Percentiles rank a stretch among this genome's conserved stretches.
Evolutionary conservation across 2,888 invertebrate species (phyloP).

Genomic region (Troglohyphantes excavatus): DNA sequence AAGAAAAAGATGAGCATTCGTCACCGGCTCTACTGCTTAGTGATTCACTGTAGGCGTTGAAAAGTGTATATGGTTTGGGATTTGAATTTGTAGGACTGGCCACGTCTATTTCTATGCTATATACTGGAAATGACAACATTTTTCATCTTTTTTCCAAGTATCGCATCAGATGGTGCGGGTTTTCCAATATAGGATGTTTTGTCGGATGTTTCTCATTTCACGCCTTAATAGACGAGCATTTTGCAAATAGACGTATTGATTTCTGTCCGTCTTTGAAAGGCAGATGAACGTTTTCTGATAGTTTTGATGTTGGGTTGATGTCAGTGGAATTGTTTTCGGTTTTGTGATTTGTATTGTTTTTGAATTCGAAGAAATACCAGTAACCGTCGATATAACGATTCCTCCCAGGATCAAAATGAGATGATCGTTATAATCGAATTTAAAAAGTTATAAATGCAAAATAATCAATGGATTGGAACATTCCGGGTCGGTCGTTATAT

Average conservation of each 20-base stretch:
- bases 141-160: not conserved
- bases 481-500: too few species aligned
- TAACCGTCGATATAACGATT: too few species aligned
- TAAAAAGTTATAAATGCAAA: too few species aligned
- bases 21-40: not conserved
- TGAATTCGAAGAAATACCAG: too few species aligned
- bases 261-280: not conserved
- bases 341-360: too few species aligned
- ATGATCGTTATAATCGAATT: too few species aligned
- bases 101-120: not conserved
- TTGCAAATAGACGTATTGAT: not conserved
- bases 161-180: not conserved
- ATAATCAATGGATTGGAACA: too few species aligned
- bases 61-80: slow-evolving; percentile 2
- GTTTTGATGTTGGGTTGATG: too few species aligned
- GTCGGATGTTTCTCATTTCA: not conserved
- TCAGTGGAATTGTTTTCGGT: too few species aligned
- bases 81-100: not conserved
- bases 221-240: not conserved
- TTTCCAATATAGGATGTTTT: slow-evolving; percentile 5
- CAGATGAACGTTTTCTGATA: not conserved
- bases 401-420: too few species aligned
- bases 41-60: not conserved
- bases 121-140: not conserved
- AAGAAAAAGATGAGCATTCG: not conserved